phyloP scores from a whole-genome alignment of 2,113 vertebrate genomes.

The Psittacus erithacus region DNA sequence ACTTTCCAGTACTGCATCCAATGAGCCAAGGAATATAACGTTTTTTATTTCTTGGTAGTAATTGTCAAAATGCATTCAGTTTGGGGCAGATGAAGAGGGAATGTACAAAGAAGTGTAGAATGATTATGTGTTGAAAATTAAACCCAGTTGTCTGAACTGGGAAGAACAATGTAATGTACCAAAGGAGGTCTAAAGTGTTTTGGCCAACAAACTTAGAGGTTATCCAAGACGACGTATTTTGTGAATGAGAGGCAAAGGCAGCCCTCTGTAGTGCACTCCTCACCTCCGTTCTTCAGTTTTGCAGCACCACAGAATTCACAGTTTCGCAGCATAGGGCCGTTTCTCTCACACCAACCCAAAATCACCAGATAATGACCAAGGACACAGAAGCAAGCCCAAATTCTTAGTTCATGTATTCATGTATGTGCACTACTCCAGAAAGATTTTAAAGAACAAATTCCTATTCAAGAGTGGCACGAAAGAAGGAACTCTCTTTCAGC shows the following conservation, averaged over 20 bases:
- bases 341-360: not conserved
- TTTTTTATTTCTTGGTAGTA: constrained; percentile 48
- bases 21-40: not conserved
- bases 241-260: not conserved
- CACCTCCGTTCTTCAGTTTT: not conserved
- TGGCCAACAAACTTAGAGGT: constrained; percentile 27
- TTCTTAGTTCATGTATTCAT: not conserved
- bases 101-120: constrained; percentile 23
- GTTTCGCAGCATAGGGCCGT: not conserved
- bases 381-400: not conserved
- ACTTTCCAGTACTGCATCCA: not conserved
- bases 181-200: constrained; percentile 46
- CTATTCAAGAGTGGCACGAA: not conserved
- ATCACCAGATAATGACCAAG: not conserved
- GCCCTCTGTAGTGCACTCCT: not conserved
- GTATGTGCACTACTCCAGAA: not conserved
- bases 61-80: constrained; percentile 53
- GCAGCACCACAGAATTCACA: not conserved
- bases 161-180: constrained; percentile 42
- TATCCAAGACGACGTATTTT: constrained; percentile 23
- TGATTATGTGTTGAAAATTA: constrained; percentile 62
- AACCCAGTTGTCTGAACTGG: constrained; percentile 44
- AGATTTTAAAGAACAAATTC: not conserved
- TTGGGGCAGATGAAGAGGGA: constrained; percentile 14
- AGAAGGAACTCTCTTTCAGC: not conserved